phyloP scores from a whole-genome alignment of 1,140 invertebrate genomes.

The Drosophila fuyamai region DNA sequence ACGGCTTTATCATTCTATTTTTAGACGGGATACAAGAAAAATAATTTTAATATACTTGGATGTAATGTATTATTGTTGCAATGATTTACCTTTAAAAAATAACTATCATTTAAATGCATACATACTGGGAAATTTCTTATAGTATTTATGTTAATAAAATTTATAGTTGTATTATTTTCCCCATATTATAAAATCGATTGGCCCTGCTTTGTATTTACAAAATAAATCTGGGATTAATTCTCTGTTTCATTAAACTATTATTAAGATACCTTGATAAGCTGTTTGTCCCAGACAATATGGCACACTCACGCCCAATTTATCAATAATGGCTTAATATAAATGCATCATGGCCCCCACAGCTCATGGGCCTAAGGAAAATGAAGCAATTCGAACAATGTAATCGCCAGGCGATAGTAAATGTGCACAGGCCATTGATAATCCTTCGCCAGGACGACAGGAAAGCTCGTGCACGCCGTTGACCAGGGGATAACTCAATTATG shows the following conservation, averaged over 20 bases:
- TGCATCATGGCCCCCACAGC: constrained; percentile 6
- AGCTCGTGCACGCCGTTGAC: constrained; percentile 31
- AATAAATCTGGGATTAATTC: no score
- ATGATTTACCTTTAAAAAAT: no score
- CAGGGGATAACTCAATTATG: constrained; percentile 67
- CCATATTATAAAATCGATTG: no score
- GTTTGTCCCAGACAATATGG: no score
- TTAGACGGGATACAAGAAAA: background rate
- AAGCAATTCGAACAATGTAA: background rate
- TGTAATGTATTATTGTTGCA: no score
- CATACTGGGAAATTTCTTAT: no score
- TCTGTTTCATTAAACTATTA: background rate
- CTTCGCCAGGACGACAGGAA: constrained; percentile 36
- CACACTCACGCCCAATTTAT: background rate
- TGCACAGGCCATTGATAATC: constrained; percentile 42
- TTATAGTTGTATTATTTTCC: no score
- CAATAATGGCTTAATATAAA: constrained; percentile 3
- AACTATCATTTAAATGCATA: no score
- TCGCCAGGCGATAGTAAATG: constrained; percentile 1
- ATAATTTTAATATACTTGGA: no score
- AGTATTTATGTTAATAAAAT: no score
- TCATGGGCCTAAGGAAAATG: constrained; percentile 1
- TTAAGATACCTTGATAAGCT: background rate
- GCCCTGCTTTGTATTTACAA: no score
- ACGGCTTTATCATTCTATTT: background rate